Evolutionary conservation across 2,113 vertebrate species (phyloP), one percentile per base, ranked within the genome.

Genomic region (Plectropomus leopardus): DNA sequence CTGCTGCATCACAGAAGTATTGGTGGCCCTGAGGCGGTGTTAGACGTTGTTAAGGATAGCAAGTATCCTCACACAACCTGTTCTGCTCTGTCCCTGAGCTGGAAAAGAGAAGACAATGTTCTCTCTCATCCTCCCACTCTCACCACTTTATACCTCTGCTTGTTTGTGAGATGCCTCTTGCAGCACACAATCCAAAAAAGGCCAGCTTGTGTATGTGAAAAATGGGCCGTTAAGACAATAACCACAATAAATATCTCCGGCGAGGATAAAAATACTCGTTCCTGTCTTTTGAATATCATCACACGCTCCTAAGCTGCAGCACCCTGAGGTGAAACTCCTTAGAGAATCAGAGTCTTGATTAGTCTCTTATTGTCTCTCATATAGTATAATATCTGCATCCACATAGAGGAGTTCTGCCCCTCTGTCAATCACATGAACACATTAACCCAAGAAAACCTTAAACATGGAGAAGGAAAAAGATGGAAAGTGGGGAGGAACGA

Each of bases 51-150:
- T 91, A 90, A 85, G 86, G 83, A 88, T 82, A 88, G 84, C 80
- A 78, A 86, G 86, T 89, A 90, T 90, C 86, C 91, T 92, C 86
- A 90, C 90, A 83, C 89, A 91, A 92, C 88, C 91, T 92, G 91
- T 88, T 92, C 86, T 84, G 77, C 82, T 87, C 80, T 82, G 82
- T 92, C 86, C 88, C 86, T 90, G 75, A 85, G 83, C 87, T 86
- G 86, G 75, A 81, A 80, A 85, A 84, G 84, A 92, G 88, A 92
- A 92, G 87, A 92, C 89, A 92, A 89, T 89, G 92, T 93, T 92
- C 89, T 80, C 76, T 92, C 86, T 92, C 88, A 92, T 92, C 92
- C 91, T 88, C 90, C 92, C 89, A 92, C 89, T 86, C 88, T 76
- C 81, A 89, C 77, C 82, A 82, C 87, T 90, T 91, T 86, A 83